phyloP scores from a whole-genome alignment of 2,888 invertebrate species.

The Brachynemurus nebulosus region DNA sequence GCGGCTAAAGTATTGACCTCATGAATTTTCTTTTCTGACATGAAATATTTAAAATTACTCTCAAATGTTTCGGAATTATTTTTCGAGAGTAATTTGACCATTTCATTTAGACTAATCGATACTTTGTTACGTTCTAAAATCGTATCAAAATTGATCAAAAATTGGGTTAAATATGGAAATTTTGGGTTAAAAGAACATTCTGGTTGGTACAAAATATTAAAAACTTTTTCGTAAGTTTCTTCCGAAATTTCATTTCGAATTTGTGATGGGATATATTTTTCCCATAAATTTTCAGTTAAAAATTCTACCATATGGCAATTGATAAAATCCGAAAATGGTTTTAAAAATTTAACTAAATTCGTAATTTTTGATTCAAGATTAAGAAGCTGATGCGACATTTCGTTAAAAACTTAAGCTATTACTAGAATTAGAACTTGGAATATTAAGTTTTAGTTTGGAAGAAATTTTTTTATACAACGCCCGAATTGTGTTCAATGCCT shows the following conservation, averaged over 20 bases:
- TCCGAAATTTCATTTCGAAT: conserved; percentile 38
- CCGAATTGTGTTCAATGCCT: conserved; percentile 45
- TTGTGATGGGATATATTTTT: conserved; percentile 38
- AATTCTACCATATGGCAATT: conserved; percentile 70
- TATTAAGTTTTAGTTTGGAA: conserved; percentile 26
- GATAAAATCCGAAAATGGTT: conserved; percentile 44
- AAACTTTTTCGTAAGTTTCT: conserved; percentile 30
- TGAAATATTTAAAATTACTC: conserved; percentile 46
- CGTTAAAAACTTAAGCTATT: conserved; percentile 45
- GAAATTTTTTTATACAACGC: conserved; percentile 54
- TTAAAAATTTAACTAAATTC: conserved; percentile 38
- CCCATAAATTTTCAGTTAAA: conserved; percentile 52
- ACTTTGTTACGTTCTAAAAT: conserved; percentile 14
- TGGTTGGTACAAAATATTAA: conserved; percentile 38
- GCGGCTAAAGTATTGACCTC: conserved; percentile 57
- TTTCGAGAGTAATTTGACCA: neutral
- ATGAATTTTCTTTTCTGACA: conserved; percentile 69
- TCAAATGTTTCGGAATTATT: neutral
- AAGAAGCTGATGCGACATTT: conserved; percentile 14
- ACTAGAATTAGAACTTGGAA: conserved; percentile 37
- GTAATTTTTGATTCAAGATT: conserved; percentile 33
- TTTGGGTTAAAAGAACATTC: too few relatives aligned
- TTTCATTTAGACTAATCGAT: neutral
- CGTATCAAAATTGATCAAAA: neutral
- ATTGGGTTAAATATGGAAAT: neutral